These are phyloP conservation scores for Hystrix brachyura DNA, from an alignment of 2,113 vertebrate species.

Conservation along the genomic window DNA sequence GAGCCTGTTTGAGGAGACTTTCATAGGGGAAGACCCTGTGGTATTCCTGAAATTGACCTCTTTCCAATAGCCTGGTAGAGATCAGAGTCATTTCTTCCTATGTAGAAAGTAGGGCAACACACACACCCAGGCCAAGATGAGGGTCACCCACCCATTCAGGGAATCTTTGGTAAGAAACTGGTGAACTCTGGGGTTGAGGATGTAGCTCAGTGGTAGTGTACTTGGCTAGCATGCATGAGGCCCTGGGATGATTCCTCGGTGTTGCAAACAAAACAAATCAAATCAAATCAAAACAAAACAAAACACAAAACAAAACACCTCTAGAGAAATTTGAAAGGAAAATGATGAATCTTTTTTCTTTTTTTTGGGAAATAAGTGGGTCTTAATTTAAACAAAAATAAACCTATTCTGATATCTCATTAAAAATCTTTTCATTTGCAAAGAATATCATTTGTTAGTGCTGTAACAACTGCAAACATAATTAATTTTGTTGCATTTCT, in stretches of 20 bases:
- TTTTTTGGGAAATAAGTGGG: not conserved
- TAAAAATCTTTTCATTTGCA: not conserved
- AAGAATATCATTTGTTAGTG: not conserved
- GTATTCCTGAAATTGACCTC: not conserved
- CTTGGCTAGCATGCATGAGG: not conserved
- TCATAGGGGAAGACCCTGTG: not conserved
- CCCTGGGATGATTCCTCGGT: not conserved
- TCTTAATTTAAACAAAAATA: not conserved
- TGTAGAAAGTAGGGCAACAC: not conserved
- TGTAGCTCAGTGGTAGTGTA: not conserved
- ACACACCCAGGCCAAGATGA: not conserved
- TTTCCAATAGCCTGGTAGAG: not conserved
- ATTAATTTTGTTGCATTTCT: conserved; percentile 19
- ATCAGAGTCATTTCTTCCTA: not conserved
- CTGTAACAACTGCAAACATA: not conserved
- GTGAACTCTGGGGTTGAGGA: not conserved
- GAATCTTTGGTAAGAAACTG: not conserved
- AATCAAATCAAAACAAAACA: not conserved
- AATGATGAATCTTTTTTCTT: not conserved
- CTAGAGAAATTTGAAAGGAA: not conserved
- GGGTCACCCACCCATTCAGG: not conserved
- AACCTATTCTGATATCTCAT: not conserved
- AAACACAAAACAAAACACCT: not conserved
- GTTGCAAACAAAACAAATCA: not conserved
- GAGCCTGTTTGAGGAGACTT: not conserved